Evolutionary conservation across 2,888 invertebrate species (phyloP), one percentile per base, ranked within the genome.

Genomic region (Embidobia sp.): DNA sequence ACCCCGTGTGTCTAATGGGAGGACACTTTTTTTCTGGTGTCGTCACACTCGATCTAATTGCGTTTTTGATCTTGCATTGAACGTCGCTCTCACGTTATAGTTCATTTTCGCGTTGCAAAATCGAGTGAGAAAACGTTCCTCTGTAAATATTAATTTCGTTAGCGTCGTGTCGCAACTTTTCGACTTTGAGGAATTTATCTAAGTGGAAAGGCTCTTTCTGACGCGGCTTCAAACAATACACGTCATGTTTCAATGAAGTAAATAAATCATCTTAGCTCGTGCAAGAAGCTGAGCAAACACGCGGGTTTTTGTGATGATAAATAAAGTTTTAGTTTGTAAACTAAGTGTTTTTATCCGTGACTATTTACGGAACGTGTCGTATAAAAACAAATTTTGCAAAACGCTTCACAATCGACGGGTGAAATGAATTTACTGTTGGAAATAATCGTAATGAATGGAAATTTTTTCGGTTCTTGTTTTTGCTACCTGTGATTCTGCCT

Each of bases 401-500:
- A n/a, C n/a, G n/a, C n/a, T n/a, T n/a, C n/a, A n/a, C n/a, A n/a
- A n/a, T n/a, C n/a, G n/a, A n/a, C n/a, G n/a, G n/a, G n/a, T n/a
- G n/a, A n/a, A n/a, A n/a, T n/a, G n/a, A n/a, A n/a, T n/a, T n/a
- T n/a, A n/a, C n/a, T n/a, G n/a, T n/a, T n/a, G n/a, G n/a, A n/a
- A n/a, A n/a, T n/a, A n/a, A n/a, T n/a, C n/a, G n/a, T n/a, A n/a
- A n/a, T n/a, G n/a, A n/a, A n/a, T n/a, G n/a, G n/a, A n/a, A n/a
- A n/a, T n/a, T n/a, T n/a, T n/a, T n/a, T n/a, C n/a, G n/a, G n/a
- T n/a, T n/a, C n/a, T n/a, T n/a, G n/a, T n/a, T n/a, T n/a, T n/a
- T n/a, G n/a, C n/a, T 80, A 91, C 96, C 97, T 0, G 95, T 94
- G 55, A 97, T 97, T 53, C 97, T 91, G 3, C 94, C 96, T 5